phyloP scores from a whole-genome alignment of 1,140 invertebrate genomes.

The Thalassaphorura encarpata region DNA sequence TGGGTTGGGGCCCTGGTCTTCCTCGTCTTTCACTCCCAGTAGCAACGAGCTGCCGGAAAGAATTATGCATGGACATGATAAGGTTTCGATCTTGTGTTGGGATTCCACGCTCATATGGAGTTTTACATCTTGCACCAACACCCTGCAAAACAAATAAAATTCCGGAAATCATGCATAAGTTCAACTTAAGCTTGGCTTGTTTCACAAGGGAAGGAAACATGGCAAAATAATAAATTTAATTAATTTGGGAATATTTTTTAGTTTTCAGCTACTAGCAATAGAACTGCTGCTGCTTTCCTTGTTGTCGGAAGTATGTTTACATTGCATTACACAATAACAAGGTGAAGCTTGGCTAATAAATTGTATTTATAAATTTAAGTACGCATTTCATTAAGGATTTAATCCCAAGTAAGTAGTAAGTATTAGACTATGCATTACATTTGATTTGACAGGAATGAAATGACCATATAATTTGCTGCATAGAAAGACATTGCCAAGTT shows the following conservation, averaged over 20 bases:
- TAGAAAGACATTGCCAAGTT: too few species aligned
- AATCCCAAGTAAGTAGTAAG: too few species aligned
- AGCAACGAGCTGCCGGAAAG: conserved; percentile 62
- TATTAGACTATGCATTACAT: too few species aligned
- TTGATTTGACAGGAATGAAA: too few species aligned
- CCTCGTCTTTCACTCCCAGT: conserved; percentile 53
- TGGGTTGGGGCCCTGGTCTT: conserved; percentile 52
- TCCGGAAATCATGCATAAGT: background rate
- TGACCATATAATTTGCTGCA: too few species aligned
- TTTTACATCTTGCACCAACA: conserved; percentile 29
- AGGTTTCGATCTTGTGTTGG: conserved; percentile 37
- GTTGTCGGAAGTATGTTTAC: background rate
- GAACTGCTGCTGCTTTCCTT: background rate
- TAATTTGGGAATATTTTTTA: background rate
- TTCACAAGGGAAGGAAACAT: background rate
- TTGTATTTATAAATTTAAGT: too few species aligned
- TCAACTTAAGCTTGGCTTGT: background rate
- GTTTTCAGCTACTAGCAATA: background rate
- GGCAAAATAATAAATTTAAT: background rate
- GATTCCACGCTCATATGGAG: conserved; percentile 32
- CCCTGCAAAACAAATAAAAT: conserved; percentile 22
- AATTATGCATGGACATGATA: conserved; percentile 69
- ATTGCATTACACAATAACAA: background rate
- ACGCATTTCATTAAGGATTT: too few species aligned
- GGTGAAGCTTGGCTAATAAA: too few species aligned